Evolutionary conservation across 2,113 vertebrate genomes (phyloP).

Genomic region (Gambusia affinis): DNA sequence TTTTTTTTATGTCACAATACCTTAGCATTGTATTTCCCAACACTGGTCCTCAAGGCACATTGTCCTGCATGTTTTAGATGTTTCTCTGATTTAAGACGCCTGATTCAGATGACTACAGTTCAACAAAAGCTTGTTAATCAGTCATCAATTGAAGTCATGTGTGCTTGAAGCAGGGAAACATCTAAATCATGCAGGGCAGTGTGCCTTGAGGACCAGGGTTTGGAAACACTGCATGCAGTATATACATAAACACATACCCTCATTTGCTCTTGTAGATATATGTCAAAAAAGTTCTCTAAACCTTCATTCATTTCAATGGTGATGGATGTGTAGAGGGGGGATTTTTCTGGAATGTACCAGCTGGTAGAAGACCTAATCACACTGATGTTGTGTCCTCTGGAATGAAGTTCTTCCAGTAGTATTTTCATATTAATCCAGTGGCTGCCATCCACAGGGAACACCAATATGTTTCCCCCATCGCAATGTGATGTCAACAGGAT

Average conservation of each 20-base stretch:
- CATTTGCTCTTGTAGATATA: constrained; percentile 32
- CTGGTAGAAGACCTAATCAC: constrained; percentile 70
- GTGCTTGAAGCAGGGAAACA: too few relatives aligned
- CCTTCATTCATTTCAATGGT: not conserved
- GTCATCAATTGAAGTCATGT: too few relatives aligned
- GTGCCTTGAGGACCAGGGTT: too few relatives aligned
- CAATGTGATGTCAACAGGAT: constrained; percentile 37
- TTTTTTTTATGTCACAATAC: not conserved
- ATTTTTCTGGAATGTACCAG: constrained; percentile 69
- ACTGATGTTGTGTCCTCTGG: constrained; percentile 76
- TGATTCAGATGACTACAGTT: too few relatives aligned
- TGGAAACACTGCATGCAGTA: not conserved
- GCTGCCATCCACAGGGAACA: constrained; percentile 74
- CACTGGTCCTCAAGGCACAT: too few relatives aligned
- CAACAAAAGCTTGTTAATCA: too few relatives aligned
- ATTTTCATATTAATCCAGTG: constrained; percentile 80
- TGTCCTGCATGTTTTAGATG: too few relatives aligned
- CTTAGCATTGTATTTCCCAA: not conserved
- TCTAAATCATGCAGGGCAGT: too few relatives aligned
- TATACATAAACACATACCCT: constrained; percentile 14
- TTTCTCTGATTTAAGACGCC: too few relatives aligned
- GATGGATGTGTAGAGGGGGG: constrained; percentile 60
- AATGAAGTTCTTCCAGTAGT: constrained; percentile 69
- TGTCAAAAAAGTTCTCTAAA: constrained; percentile 62
- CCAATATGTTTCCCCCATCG: constrained; percentile 67